These are phyloP conservation scores for Coregonus ussuriensis DNA, from an alignment of 2,797 vertebrate genomes.

Conservation along the genomic window DNA sequence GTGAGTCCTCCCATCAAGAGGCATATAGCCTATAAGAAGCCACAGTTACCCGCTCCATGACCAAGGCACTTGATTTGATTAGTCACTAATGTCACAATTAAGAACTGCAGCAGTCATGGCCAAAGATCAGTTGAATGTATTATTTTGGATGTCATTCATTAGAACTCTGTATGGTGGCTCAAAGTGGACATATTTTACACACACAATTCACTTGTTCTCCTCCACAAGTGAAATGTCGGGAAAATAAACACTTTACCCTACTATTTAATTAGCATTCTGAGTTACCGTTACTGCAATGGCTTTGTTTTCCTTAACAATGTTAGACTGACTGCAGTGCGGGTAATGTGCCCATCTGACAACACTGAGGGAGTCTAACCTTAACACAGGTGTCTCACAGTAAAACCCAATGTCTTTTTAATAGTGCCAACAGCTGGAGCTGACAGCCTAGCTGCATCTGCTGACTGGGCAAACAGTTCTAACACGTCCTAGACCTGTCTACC, in stretches of 20 bases:
- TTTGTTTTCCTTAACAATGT: constrained; percentile 7
- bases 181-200: background rate
- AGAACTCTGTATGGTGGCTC: background rate
- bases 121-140: too few relatives aligned
- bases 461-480: constrained; percentile 55
- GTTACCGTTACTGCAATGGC: background rate
- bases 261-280: too few relatives aligned
- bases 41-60: background rate
- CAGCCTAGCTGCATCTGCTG: constrained; percentile 60
- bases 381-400: constrained; percentile 60
- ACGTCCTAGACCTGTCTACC: constrained; percentile 44
- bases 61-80: background rate
- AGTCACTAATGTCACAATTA: background rate
- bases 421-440: constrained; percentile 74
- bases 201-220: background rate
- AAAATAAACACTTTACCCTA: too few relatives aligned
- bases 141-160: too few relatives aligned
- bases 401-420: constrained; percentile 54
- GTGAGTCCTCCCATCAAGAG: too few relatives aligned
- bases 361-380: constrained; percentile 35
- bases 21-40: background rate
- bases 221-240: too few relatives aligned
- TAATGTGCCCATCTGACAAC: constrained; percentile 28
- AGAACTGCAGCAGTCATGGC: background rate
- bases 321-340: constrained; percentile 2